Evolutionary conservation across 2,888 invertebrate genomes (phyloP).

Genomic region (Acholoe squamosa): DNA sequence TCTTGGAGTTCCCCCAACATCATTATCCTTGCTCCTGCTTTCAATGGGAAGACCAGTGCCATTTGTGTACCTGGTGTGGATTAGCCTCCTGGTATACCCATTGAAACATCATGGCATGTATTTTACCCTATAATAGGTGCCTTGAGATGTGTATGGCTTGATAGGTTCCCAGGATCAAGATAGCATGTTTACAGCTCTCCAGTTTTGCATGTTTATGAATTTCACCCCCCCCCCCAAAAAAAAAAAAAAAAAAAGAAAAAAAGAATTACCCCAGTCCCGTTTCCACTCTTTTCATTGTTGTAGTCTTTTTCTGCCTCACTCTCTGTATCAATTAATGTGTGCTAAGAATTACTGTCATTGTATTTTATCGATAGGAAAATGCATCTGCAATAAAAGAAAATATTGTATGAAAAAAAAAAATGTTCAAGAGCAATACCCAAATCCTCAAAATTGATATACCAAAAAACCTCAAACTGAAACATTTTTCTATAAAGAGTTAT

Average conservation of each 20-base stretch:
- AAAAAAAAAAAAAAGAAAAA: too few species aligned
- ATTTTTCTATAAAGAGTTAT: not conserved
- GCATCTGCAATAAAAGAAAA: not conserved
- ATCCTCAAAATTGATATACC: too few species aligned
- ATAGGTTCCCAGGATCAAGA: not conserved
- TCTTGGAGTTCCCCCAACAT: not conserved
- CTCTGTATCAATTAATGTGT: not conserved
- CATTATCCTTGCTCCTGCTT: not conserved
- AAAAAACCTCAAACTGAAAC: not conserved
- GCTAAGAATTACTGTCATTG: not conserved
- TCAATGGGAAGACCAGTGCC: not conserved
- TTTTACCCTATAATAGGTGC: not conserved
- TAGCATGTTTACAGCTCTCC: slow-evolving; percentile 58
- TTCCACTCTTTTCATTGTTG: too few species aligned
- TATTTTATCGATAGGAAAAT: too few species aligned
- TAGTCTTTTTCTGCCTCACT: not conserved
- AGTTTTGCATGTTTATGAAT: not conserved
- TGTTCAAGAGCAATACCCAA: too few species aligned
- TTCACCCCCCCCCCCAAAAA: too few species aligned
- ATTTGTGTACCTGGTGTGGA: not conserved
- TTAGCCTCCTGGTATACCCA: not conserved
- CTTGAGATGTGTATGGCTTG: slow-evolving; percentile 27
- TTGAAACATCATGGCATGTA: not conserved
- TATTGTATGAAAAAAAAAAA: not conserved
- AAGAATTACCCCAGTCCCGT: too few species aligned